Percentiles rank a stretch among this genome's conserved stretches.
Evolutionary conservation across 1,140 invertebrate species (phyloP).

Genomic region (Ectropis grisescens): DNA sequence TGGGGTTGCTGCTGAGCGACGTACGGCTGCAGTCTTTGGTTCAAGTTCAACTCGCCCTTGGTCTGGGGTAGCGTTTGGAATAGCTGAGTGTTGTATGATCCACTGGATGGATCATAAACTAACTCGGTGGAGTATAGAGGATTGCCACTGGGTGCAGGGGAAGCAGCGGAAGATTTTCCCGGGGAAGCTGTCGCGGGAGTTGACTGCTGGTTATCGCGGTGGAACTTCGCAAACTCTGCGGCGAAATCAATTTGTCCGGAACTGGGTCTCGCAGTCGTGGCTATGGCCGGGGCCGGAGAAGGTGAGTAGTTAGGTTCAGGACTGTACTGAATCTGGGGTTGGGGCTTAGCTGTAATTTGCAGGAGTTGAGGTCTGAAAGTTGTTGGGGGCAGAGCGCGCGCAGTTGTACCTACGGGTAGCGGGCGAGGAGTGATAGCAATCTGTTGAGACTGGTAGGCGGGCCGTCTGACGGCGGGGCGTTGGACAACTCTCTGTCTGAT

Average conservation of each 20-base stretch:
- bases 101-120: constrained; percentile 81
- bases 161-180: constrained; percentile 38
- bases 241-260: constrained; percentile 75
- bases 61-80: constrained; percentile 83
- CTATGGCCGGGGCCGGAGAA: constrained; percentile 42
- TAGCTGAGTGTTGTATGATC: constrained; percentile 84
- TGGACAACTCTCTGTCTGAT: constrained; percentile 57
- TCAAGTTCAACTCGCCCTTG: constrained; percentile 77
- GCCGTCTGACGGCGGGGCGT: constrained; percentile 47
- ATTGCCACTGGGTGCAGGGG: constrained; percentile 59
- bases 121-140: constrained; percentile 83
- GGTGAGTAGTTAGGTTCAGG: constrained; percentile 63
- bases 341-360: constrained; percentile 73
- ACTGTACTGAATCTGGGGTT: constrained; percentile 72
- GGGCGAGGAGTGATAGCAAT: constrained; percentile 75
- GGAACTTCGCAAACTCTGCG: constrained; percentile 82
- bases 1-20: constrained; percentile 73
- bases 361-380: constrained; percentile 75
- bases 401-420: constrained; percentile 73
- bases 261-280: constrained; percentile 40
- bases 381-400: constrained; percentile 75
- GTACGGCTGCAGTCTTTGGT: constrained; percentile 81
- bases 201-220: constrained; percentile 78
- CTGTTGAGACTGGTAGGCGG: constrained; percentile 62
- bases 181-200: constrained; percentile 48